These are phyloP conservation scores for Tretioscincus oriximinensis DNA, from an alignment of 2,113 vertebrate species.

Conservation along the genomic window DNA sequence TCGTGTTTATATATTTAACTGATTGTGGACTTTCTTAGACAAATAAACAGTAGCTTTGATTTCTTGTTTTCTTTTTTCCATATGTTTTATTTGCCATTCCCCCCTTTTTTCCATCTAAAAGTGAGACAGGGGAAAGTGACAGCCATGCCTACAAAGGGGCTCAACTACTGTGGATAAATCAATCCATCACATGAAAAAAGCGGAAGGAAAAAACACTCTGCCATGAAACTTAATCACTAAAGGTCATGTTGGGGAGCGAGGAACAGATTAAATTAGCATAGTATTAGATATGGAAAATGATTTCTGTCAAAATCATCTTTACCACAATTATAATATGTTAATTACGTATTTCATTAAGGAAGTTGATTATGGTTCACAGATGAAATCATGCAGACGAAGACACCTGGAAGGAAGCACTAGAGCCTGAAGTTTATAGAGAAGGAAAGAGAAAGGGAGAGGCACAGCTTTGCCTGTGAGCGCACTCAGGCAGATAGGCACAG, in stretches of 20 bases:
- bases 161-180: conserved; percentile 82
- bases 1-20: neutral
- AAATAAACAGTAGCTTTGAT: conserved; percentile 6
- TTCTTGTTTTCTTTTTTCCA: conserved; percentile 20
- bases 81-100: conserved; percentile 4
- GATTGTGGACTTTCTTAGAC: neutral
- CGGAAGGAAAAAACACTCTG: conserved; percentile 74
- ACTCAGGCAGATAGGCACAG: neutral
- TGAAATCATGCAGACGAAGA: conserved; percentile 92
- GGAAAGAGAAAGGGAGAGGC: neutral
- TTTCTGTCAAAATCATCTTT: conserved; percentile 99
- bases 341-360: conserved; percentile 99
- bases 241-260: conserved; percentile 97
- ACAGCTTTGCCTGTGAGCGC: conserved; percentile 16
- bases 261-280: conserved; percentile 99
- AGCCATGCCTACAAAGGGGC: conserved; percentile 66
- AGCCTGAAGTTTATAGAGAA: conserved; percentile 74
- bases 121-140: conserved; percentile 55
- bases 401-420: conserved; percentile 91
- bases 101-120: conserved; percentile 27
- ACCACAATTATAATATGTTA: conserved; percentile 99
- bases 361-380: conserved; percentile 98
- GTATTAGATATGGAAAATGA: conserved; percentile 99
- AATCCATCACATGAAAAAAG: conserved; percentile 79
- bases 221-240: conserved; percentile 99